Evolutionary conservation across 2,113 vertebrate genomes (phyloP), one percentile per base, ranked within the genome.

Genomic region (Nothoprocta perdicaria): DNA sequence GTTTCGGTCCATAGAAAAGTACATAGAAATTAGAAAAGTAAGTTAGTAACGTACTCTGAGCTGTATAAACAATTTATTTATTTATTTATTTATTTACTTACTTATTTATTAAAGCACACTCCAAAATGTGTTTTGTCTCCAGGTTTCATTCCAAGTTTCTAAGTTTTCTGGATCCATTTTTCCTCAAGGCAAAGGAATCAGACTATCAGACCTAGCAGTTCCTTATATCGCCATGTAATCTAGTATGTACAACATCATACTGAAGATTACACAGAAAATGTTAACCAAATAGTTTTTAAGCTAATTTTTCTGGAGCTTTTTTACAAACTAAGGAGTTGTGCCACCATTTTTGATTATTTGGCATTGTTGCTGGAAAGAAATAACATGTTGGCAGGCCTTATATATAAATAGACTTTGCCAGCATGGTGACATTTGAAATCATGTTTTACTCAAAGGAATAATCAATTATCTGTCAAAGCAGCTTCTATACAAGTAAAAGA

Each of bases 331-430:
- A 77, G 80, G 23, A 69, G 4, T 87, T 91, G 45, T 90, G 62
- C 22, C 53, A 61, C 84, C 45, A 24, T 88, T 95, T 93, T 63
- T 60, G 53, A 77, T 90, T 90, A 71, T 60, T 94, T 92, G 67
- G 90, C 89, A 77, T 66, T 62, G 50, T 10, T 92, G 14, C 11
- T 95, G 68, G 86, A 95, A 95, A 89, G 33, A 89, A 84, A 85
- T 8, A 16, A 50, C 75, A 60, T 92, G 43, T 82, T 92, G 92
- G 84, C 72, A 93, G 79, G 85, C 76, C 10, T 31, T 46, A n/a
- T 46, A 71, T 26, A 69, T 67, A 94, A 74, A 82, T 6, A 86
- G 71, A 84, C 8, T 52, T 69, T 86, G 86, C 74, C 55, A 92
- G 60, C 35, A 92, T 55, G 82, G 82, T 87, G 75, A 63, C 71